phyloP scores from a whole-genome alignment of 2,113 vertebrate species.

The Piaya cayana region DNA sequence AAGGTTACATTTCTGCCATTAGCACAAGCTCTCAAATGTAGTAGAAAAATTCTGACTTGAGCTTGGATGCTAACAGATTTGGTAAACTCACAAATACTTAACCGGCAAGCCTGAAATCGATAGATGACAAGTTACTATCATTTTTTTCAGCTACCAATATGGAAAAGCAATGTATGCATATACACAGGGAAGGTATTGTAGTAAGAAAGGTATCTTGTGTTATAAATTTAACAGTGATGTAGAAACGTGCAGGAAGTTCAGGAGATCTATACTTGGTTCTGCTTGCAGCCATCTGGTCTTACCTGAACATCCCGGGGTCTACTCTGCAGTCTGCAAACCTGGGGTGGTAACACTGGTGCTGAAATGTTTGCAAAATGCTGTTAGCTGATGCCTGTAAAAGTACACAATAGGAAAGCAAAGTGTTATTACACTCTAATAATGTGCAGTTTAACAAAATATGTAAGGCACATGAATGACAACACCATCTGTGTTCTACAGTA shows the following conservation, averaged over 20 bases:
- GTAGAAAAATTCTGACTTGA: background rate
- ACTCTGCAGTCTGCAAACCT: background rate
- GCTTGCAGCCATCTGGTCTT: background rate
- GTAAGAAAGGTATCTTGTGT: background rate
- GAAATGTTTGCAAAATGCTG: slow-evolving; percentile 11
- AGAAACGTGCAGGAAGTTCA: background rate
- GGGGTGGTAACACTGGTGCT: background rate
- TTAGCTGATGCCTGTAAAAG: slow-evolving; percentile 12
- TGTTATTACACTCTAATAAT: background rate
- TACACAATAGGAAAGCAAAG: background rate
- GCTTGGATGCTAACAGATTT: background rate
- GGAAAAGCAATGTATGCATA: background rate
- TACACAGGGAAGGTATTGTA: background rate
- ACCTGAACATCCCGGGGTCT: slow-evolving; percentile 15
- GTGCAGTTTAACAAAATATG: background rate
- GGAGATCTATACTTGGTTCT: background rate
- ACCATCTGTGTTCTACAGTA: background rate
- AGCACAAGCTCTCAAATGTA: background rate
- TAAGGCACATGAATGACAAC: background rate
- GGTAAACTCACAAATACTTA: background rate
- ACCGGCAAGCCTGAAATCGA: background rate
- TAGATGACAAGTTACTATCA: background rate
- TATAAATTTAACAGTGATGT: background rate
- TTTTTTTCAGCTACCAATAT: background rate
- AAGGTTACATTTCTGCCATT: background rate